Evolutionary conservation across 1,140 invertebrate species (phyloP).

Genomic region (Ostrea denselamellosa): DNA sequence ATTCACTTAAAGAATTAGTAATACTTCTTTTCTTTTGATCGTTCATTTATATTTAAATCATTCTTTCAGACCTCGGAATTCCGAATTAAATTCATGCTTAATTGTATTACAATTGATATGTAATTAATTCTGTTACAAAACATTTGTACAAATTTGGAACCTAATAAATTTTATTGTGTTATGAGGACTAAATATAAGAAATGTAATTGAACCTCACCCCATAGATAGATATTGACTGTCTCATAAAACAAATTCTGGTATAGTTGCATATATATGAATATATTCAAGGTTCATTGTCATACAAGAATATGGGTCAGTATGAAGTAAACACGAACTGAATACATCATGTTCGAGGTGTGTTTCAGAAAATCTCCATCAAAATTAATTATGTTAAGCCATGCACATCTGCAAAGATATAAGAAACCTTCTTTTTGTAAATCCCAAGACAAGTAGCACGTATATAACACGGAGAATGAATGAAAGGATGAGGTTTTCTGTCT

Average conservation of each 20-base stretch:
- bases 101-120: neutral
- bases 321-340: neutral
- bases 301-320: neutral
- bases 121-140: neutral
- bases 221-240: neutral
- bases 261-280: constrained; percentile 11
- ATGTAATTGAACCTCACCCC: neutral
- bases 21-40: neutral
- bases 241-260: neutral
- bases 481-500: too few species aligned
- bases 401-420: too few species aligned
- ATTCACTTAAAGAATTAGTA: neutral
- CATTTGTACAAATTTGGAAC: neutral
- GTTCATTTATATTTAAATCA: constrained; percentile 2
- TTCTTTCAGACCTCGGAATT: neutral
- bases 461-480: too few species aligned
- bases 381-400: too few species aligned
- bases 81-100: neutral
- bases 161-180: neutral
- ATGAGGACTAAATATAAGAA: neutral
- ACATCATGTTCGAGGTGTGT: too few species aligned
- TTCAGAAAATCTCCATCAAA: too few species aligned
- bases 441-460: too few species aligned
- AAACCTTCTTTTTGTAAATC: too few species aligned
- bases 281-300: neutral